Evolutionary conservation across 2,888 invertebrate genomes (phyloP).

Genomic region (Phragmatobia fuliginosa): DNA sequence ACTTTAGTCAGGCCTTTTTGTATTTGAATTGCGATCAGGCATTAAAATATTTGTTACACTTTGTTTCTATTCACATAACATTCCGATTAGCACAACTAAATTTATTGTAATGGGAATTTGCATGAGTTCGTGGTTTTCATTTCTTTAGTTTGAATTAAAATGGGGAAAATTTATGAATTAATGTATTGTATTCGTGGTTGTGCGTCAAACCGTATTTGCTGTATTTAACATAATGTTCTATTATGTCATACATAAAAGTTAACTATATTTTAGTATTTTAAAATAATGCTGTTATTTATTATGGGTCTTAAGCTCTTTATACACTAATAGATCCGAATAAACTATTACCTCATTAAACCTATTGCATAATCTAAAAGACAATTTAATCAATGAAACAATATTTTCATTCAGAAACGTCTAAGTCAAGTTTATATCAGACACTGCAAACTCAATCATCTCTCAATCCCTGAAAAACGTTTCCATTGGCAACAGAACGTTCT

Average conservation of each 20-base stretch:
- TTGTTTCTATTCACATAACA: not conserved
- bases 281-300: conserved; percentile 27
- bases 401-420: conserved; percentile 47
- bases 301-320: conserved; percentile 22
- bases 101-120: not conserved
- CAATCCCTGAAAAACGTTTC: conserved; percentile 66
- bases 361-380: too few relatives aligned
- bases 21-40: not conserved
- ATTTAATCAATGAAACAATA: conserved; percentile 50
- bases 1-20: conserved; percentile 19
- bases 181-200: not conserved
- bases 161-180: not conserved
- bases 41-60: conserved; percentile 3
- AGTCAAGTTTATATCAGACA: conserved; percentile 50
- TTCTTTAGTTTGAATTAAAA: not conserved
- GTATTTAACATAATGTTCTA: not conserved
- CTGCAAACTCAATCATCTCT: conserved; percentile 49
- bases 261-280: conserved; percentile 58
- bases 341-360: too few relatives aligned
- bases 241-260: conserved; percentile 28
- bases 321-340: conserved; percentile 41
- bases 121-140: not conserved
- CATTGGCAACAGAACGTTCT: conserved; percentile 49
- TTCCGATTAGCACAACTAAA: not conserved
- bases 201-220: not conserved